phyloP scores from a whole-genome alignment of 1,140 invertebrate genomes.

The Phenacoccus solenopsis region DNA sequence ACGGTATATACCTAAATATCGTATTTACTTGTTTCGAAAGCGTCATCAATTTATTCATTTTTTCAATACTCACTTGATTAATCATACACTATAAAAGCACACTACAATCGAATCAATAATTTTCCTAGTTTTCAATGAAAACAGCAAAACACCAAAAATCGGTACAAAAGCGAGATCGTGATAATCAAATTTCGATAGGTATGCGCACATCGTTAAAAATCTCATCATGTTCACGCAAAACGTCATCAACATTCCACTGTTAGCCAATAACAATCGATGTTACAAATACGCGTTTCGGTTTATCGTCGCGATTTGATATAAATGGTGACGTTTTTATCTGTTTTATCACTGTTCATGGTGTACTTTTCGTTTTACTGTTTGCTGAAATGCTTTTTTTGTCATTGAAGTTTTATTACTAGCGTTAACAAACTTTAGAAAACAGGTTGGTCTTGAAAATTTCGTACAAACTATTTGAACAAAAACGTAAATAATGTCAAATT shows the following conservation, averaged over 20 bases:
- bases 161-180: too few relatives aligned
- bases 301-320: background rate
- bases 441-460: background rate
- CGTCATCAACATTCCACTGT: too few relatives aligned
- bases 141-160: background rate
- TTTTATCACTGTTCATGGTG: background rate
- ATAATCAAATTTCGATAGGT: background rate
- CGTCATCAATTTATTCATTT: conserved; percentile 9
- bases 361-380: background rate
- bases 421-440: background rate
- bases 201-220: background rate
- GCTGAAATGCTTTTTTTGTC: background rate
- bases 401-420: background rate
- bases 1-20: conserved; percentile 1
- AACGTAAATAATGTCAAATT: background rate
- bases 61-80: background rate
- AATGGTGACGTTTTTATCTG: background rate
- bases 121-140: background rate
- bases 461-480: background rate
- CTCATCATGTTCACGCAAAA: too few relatives aligned
- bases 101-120: background rate
- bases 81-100: background rate
- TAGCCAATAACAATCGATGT: background rate
- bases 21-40: background rate
- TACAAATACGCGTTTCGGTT: background rate